These are phyloP conservation scores for Charanyca ferruginea DNA, from an alignment of 2,888 invertebrate species.

Conservation along the genomic window DNA sequence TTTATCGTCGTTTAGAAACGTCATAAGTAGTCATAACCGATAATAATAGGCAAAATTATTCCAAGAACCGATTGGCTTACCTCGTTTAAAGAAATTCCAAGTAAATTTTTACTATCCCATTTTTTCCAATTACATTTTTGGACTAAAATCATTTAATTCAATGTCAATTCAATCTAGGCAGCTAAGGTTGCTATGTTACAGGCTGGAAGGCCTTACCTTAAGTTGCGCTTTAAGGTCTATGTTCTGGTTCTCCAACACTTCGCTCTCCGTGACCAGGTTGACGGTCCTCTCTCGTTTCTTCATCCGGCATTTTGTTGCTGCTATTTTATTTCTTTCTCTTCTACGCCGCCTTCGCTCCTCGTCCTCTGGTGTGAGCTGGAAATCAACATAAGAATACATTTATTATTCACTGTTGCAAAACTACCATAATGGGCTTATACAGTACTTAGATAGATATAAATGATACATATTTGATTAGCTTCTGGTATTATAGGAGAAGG, in stretches of 20 bases:
- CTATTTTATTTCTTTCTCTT: slow-evolving; percentile 98
- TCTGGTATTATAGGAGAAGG: background rate
- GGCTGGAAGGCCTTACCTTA: slow-evolving; percentile 77
- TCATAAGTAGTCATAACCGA: slow-evolving; percentile 66
- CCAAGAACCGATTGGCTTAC: slow-evolving; percentile 38
- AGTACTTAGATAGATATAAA: too few relatives aligned
- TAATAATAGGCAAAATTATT: slow-evolving; percentile 57
- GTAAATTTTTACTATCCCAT: slow-evolving; percentile 2
- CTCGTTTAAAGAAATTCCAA: slow-evolving; percentile 7
- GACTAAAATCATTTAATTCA: background rate
- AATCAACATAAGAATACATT: too few relatives aligned
- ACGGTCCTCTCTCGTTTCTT: slow-evolving; percentile 97
- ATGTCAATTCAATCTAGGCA: background rate
- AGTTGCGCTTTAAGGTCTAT: slow-evolving; percentile 96
- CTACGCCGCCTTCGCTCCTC: slow-evolving; percentile 96
- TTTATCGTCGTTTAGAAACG: slow-evolving; percentile 65
- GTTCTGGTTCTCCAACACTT: slow-evolving; percentile 96
- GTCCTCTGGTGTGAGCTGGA: slow-evolving; percentile 96
- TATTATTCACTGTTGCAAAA: too few relatives aligned
- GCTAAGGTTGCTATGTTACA: background rate
- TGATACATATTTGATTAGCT: slow-evolving; percentile 14
- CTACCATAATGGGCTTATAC: too few relatives aligned
- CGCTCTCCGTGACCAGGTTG: slow-evolving; percentile 96
- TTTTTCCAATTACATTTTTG: background rate
- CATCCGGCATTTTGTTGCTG: slow-evolving; percentile 98